Evolutionary conservation across 2,888 invertebrate species (phyloP).

Genomic region (Apodemia duryi): DNA sequence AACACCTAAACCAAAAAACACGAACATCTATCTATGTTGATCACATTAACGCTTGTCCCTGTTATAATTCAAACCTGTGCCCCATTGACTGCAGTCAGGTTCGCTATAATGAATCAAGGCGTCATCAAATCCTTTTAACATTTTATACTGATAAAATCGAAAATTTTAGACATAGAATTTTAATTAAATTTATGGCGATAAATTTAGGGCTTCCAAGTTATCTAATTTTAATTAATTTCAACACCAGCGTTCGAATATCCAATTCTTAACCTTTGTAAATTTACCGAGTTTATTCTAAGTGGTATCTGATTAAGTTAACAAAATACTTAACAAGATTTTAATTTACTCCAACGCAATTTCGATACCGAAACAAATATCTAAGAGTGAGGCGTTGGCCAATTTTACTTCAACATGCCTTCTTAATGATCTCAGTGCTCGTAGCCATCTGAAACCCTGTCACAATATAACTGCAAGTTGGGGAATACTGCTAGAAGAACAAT

Average conservation of each 20-base stretch:
- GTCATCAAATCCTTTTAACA: not conserved
- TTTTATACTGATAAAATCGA: not conserved
- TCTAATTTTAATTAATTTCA: conserved; percentile 12
- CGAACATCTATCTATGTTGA: not conserved
- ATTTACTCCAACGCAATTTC: not conserved
- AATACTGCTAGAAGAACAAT: not conserved
- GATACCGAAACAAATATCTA: not conserved
- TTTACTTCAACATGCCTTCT: not conserved
- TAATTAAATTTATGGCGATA: not conserved
- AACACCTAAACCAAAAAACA: too few species aligned
- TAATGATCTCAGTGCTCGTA: not conserved
- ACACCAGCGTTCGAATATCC: not conserved
- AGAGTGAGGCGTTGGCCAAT: not conserved
- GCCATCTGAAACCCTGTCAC: not conserved
- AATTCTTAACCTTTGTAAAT: conserved; percentile 7
- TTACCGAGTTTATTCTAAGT: not conserved
- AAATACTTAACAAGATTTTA: not conserved
- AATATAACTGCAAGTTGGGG: not conserved
- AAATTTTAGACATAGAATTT: not conserved
- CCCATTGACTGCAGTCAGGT: not conserved
- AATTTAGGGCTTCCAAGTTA: not conserved
- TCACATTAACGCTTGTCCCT: not conserved
- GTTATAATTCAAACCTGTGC: not conserved
- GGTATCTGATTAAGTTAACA: conserved; percentile 8
- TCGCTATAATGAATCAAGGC: not conserved